A percentile compares a stretch with the other conserved stretches of the same genome.
Evolutionary conservation across 2,113 vertebrate species (phyloP).

Genomic region (Cynopterus brachyotis): DNA sequence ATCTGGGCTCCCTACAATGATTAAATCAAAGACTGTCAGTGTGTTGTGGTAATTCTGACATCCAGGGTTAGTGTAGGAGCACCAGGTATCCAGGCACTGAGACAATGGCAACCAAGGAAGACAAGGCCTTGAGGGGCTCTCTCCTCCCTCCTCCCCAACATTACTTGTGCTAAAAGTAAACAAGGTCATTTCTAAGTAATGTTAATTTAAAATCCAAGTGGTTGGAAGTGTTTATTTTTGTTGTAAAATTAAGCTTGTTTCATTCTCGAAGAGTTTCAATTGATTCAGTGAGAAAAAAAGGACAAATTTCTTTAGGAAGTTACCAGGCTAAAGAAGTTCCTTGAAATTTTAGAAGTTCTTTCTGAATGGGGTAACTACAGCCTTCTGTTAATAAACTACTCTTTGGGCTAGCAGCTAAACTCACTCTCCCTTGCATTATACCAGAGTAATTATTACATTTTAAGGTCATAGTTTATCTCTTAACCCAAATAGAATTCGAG

Average conservation of each 20-base stretch:
- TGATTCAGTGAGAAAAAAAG: conserved; percentile 21
- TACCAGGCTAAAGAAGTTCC: not conserved
- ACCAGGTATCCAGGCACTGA: not conserved
- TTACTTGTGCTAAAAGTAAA: not conserved
- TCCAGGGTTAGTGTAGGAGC: not conserved
- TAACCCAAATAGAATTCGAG: not conserved
- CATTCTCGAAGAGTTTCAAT: not conserved
- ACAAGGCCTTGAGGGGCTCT: not conserved
- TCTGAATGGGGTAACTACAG: not conserved
- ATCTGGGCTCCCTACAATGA: conserved; percentile 90
- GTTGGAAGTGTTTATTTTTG: not conserved
- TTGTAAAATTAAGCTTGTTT: conserved; percentile 31
- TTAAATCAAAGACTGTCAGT: not conserved
- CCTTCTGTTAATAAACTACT: not conserved
- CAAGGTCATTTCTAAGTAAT: not conserved
- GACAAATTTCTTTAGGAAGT: conserved; percentile 2
- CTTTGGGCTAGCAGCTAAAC: not conserved
- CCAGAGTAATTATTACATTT: not conserved
- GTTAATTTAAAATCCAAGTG: not conserved
- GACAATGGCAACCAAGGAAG: not conserved
- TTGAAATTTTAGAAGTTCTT: conserved; percentile 7
- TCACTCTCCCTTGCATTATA: not conserved
- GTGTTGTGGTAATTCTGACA: not conserved
- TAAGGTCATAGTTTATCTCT: not conserved
- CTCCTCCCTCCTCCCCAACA: not conserved